phyloP scores from a whole-genome alignment of 64 coral and sea anemone genomes.

The Montipora efflorescens region DNA sequence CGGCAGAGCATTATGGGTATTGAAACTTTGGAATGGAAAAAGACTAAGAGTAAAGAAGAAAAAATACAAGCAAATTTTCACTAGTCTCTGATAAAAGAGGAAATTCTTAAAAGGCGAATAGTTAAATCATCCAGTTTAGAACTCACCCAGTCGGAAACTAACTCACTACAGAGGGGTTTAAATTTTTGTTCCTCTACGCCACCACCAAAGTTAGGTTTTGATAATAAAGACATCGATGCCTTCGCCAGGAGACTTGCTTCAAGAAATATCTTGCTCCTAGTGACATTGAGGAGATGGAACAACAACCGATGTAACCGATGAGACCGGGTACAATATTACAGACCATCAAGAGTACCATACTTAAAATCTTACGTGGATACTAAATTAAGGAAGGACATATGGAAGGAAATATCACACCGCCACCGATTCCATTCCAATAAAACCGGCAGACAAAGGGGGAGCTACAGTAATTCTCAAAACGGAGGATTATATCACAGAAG shows the following conservation, averaged over 20 bases:
- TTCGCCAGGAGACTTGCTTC: not conserved
- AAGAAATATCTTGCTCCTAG: not conserved
- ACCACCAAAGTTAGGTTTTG: not conserved
- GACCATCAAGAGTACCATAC: not conserved
- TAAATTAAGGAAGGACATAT: not conserved
- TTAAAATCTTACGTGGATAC: not conserved
- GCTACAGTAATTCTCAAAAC: not conserved
- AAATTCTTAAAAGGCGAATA: not conserved
- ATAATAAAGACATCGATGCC: not conserved
- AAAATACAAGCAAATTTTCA: no score
- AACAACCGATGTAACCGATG: not conserved
- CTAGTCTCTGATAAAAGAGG: not conserved
- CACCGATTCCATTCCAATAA: not conserved
- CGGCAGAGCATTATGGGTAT: no score
- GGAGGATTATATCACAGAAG: not conserved
- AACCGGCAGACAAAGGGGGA: not conserved
- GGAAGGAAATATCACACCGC: not conserved
- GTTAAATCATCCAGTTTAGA: not conserved
- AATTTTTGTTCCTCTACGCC: not conserved
- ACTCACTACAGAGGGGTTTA: not conserved
- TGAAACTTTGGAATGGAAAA: not conserved
- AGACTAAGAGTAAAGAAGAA: not conserved
- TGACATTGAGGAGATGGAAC: not conserved
- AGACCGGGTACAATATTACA: not conserved
- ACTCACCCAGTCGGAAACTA: not conserved